Evolutionary conservation across 2,797 vertebrate genomes (phyloP).

Genomic region (Alcedo atthis): DNA sequence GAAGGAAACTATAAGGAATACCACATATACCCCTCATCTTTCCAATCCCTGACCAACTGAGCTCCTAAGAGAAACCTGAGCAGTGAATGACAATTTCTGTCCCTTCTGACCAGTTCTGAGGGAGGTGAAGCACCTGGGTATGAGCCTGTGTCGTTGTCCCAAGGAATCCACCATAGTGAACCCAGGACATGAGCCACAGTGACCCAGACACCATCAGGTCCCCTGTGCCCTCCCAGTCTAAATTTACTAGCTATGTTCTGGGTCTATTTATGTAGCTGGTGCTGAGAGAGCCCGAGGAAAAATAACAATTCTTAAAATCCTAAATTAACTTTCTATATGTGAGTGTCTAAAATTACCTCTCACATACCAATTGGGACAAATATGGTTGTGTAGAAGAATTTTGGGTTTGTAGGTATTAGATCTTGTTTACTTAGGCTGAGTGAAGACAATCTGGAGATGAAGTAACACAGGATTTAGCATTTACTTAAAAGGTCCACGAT

Average conservation of each 20-base stretch:
- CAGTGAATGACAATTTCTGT: background rate
- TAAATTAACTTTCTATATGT: background rate
- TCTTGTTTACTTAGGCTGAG: background rate
- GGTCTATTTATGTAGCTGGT: constrained; percentile 4
- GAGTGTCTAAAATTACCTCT: background rate
- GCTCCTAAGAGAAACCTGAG: background rate
- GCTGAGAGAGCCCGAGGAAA: background rate
- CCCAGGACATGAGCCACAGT: background rate
- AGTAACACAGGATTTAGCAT: background rate
- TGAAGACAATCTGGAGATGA: background rate
- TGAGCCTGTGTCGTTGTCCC: fast-evolving
- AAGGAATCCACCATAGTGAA: background rate
- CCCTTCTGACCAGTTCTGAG: background rate
- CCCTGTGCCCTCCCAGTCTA: background rate
- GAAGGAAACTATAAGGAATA: background rate
- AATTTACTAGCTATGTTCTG: background rate
- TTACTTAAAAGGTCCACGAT: background rate
- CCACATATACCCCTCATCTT: background rate
- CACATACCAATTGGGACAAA: background rate
- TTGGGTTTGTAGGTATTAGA: background rate
- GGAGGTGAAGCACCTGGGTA: background rate
- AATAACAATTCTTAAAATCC: background rate
- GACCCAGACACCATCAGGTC: background rate
- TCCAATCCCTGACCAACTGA: background rate
- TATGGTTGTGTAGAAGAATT: background rate